phyloP scores from a whole-genome alignment of 2,888 invertebrate genomes.

The Melanostoma scalare region DNA sequence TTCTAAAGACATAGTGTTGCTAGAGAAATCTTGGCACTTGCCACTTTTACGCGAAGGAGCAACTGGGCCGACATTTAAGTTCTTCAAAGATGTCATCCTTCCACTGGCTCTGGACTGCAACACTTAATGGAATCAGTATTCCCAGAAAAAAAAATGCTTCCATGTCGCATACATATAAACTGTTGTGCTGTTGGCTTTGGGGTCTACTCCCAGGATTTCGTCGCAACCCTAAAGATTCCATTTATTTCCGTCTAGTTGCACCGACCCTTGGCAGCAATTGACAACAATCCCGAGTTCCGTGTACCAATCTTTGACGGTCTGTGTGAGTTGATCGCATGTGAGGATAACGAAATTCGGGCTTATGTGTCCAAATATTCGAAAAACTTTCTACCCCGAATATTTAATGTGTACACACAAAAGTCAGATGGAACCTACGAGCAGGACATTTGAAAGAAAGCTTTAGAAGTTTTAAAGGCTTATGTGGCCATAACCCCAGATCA shows the following conservation, averaged over 20 bases:
- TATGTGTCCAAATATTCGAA: conserved; percentile 90
- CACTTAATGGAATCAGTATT: conserved; percentile 84
- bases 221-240: conserved; percentile 89
- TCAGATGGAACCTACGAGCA: conserved; percentile 80
- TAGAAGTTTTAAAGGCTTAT: conserved; percentile 83
- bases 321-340: conserved; percentile 88
- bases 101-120: conserved; percentile 91
- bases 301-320: conserved; percentile 91
- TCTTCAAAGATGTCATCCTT: conserved; percentile 90
- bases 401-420: conserved; percentile 91
- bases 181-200: conserved; percentile 94
- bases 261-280: conserved; percentile 90
- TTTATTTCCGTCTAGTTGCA: conserved; percentile 89
- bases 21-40: conserved; percentile 96
- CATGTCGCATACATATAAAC: conserved; percentile 88
- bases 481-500: conserved; percentile 85
- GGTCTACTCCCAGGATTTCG: conserved; percentile 95
- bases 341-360: conserved; percentile 85
- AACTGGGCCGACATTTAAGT: conserved; percentile 88
- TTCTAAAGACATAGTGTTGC: conserved; percentile 83
- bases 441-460: conserved; percentile 77
- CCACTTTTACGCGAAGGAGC: conserved; percentile 94
- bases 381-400: conserved; percentile 95
- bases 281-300: conserved; percentile 90
- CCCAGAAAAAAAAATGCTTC: conserved; percentile 76